Evolutionary conservation across 2,888 invertebrate genomes (phyloP), one percentile per base, ranked within the genome.

Genomic region (Aphidius colemani): DNA sequence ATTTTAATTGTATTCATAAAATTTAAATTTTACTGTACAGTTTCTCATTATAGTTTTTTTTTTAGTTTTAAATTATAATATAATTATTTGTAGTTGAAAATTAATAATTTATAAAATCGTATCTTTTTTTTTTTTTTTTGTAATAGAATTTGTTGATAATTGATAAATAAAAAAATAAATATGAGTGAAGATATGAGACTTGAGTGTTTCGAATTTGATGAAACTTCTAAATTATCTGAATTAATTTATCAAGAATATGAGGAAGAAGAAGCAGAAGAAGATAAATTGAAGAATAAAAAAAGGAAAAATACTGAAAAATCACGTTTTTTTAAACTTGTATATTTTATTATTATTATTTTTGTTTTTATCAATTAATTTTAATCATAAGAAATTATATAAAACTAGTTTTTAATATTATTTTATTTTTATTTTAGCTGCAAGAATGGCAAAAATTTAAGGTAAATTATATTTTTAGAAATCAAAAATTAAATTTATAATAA

Each of bases 231-330:
- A 18, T n/a, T 57, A 51, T 39, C 53, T 7, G 62, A 60, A 13
- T 48, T 58, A 7, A 43, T 61, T 43, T 74, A 71, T 59, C 69
- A 71, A 30, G 74, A 72, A 67, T 75, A 75, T 49, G 72, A 74
- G 48, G 69, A 71, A 44, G 72, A 75, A 41, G 43, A 43, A 13
- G 63, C 59, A 10, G 51, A 51, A 18, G 30, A 30, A 30, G 30
- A 13, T 10, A 18, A 18, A n/a, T 46, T 30, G 51, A 30, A 53
- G 40, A 53, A 53, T 11, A 44, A 6, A 18, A 0, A 7, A 8
- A 50, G 59, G 39, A 56, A 55, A 46, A 44, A 48, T 13, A 64
- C 61, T 61, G 57, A 53, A 56, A 48, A 59, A 40, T 65, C 67
- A 2, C 68, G 43, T 44, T 53, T 66, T 40, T 65, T 61, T 10